phyloP scores from a whole-genome alignment of 2,113 vertebrate genomes.

The Grammomys surdaster region DNA sequence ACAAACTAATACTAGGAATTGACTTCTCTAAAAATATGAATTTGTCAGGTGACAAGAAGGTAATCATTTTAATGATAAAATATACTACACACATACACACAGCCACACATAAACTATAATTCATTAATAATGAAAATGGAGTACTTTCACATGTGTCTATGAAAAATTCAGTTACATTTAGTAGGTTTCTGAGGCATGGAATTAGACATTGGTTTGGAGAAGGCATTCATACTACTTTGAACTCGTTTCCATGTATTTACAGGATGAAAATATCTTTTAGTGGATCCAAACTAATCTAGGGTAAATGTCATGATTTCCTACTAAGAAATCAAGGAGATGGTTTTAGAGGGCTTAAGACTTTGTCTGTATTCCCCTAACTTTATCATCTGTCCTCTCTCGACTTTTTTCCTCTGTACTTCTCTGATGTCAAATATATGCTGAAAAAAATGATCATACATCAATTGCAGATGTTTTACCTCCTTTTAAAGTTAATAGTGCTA shows the following conservation, averaged over 20 bases:
- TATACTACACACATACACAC: background rate
- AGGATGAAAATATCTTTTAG: conserved; percentile 38
- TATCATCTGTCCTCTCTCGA: background rate
- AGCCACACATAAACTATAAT: background rate
- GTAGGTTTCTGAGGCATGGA: background rate
- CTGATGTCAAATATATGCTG: background rate
- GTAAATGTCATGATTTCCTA: conserved; percentile 7
- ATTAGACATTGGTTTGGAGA: conserved; percentile 8
- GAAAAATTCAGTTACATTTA: background rate
- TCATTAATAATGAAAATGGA: background rate
- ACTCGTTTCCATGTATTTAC: background rate
- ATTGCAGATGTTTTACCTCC: background rate
- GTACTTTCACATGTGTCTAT: background rate
- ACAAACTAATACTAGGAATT: conserved; percentile 13
- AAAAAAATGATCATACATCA: background rate
- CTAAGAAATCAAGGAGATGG: background rate
- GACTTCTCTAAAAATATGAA: background rate
- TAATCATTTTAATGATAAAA: conserved; percentile 45
- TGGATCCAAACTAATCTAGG: conserved; percentile 2
- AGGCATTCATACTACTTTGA: background rate
- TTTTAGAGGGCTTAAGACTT: background rate
- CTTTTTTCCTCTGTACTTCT: background rate
- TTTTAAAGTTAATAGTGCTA: background rate
- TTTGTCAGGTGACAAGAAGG: conserved; percentile 35
- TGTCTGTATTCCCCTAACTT: background rate